Evolutionary conservation across 2,797 vertebrate species (phyloP), one percentile per base, ranked within the genome.

Genomic region (Dicrostonyx torquatus): DNA sequence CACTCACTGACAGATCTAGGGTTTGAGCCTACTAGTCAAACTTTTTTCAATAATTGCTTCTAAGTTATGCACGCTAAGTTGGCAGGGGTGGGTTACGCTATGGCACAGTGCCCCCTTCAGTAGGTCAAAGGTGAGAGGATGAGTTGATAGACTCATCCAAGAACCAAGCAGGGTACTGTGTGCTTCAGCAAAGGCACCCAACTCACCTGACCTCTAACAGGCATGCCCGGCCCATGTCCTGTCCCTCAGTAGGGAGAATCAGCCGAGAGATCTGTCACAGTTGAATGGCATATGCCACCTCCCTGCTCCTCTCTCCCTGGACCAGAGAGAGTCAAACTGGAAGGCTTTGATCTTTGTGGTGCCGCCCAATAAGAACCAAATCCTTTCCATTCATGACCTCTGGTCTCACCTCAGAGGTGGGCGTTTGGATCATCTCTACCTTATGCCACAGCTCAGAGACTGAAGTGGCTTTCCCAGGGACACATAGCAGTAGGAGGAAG

Each of bases 181-280:
- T 9, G 5, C 29, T 58, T 73, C 78, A 58, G 20, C 0, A 2
- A 87, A 48, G 87, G 55, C 37, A 72, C 22, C 1, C 1, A 34
- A 3, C 22, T 55, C 5, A 0, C 6, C 60, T 0, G 7, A 14
- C 34, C 62, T 1, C 85, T 3, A 14, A 37, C 29, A 2, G 0
- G 0, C 3, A 48, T 0, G 20, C 1, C n/a, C n/a, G 53, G 37
- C 89, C 8, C 5, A 40, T 26, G 50, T 29, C 37, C 78, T 13
- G 2, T 31, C 12, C 78, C 76, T 34, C 50, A 18, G 0, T 2
- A 87, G 77, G 77, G 66, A 40, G 4, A 29, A 72, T 45, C 15
- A 50, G 60, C 60, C 13, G 26, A 22, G 40, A 9, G 58, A 14
- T 17, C 20, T 5, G 53, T 18, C 37, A 22, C 1, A 53, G 82